Percentiles rank a stretch among this genome's conserved stretches.
Evolutionary conservation across 1,140 invertebrate species (phyloP).

Genomic region (Zaprionus ornatus): DNA sequence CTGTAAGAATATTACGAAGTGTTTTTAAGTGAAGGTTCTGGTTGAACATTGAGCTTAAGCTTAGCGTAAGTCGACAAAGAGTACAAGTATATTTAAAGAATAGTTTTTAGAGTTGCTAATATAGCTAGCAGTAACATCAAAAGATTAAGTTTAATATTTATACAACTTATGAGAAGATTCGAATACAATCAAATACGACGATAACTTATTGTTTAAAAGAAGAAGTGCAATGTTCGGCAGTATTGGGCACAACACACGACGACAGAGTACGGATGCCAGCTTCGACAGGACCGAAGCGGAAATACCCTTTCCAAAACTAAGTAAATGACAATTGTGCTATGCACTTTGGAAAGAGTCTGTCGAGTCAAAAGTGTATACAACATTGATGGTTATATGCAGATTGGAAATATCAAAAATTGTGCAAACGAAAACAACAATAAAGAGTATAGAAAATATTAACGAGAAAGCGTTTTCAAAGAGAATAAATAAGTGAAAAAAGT

Average conservation of each 20-base stretch:
- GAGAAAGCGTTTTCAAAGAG: background rate
- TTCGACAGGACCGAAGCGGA: constrained; percentile 15
- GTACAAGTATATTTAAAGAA: constrained; percentile 33
- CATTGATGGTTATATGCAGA: constrained; percentile 14
- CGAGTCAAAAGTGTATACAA: constrained; percentile 11
- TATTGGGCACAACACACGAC: constrained; percentile 13
- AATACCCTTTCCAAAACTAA: constrained; percentile 32
- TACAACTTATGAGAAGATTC: constrained; percentile 54
- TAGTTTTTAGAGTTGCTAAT: constrained; percentile 26
- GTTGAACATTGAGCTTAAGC: constrained; percentile 32
- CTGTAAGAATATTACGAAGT: constrained; percentile 85
- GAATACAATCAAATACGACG: constrained; percentile 20
- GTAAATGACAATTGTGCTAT: background rate
- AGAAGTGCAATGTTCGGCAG: constrained; percentile 13
- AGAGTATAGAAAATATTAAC: constrained; percentile 7
- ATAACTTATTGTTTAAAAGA: background rate
- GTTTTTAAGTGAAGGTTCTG: constrained; percentile 43
- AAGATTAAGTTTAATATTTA: constrained; percentile 66
- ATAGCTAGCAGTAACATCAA: constrained; percentile 61
- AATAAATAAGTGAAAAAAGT: constrained; percentile 15
- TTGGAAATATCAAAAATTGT: background rate
- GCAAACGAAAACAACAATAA: constrained; percentile 9
- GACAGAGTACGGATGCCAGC: constrained; percentile 12
- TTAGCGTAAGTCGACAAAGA: constrained; percentile 20
- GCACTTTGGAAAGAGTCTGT: constrained; percentile 31